Conservation (phyloP, 2,113 vertebrate species). For the Bothrops jararaca region DNA sequence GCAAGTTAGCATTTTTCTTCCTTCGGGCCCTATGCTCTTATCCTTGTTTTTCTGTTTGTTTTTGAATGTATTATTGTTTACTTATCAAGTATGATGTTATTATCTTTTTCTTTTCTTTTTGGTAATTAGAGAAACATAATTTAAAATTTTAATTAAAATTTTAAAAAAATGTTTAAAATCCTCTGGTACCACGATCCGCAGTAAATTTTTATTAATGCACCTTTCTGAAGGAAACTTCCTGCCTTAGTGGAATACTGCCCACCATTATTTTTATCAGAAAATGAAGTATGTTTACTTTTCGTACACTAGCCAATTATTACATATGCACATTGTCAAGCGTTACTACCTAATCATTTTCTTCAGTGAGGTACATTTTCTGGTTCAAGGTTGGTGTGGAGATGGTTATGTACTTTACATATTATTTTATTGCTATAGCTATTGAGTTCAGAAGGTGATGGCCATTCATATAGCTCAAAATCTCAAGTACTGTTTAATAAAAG, state of each 20-base stretch:
- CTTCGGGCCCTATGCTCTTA: not conserved
- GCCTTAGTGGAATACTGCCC: not conserved
- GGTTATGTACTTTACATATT: not conserved
- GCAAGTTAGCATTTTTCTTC: not conserved
- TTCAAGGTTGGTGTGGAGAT: not conserved
- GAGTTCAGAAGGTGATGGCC: not conserved
- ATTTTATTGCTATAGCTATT: not conserved
- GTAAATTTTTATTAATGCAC: not conserved
- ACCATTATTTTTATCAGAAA: not conserved
- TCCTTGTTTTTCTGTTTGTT: not conserved
- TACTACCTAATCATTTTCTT: not conserved
- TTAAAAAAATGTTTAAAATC: not conserved
- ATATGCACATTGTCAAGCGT: not conserved
- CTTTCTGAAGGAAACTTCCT: not conserved
- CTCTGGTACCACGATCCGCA: not conserved
- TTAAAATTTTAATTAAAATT: not conserved
- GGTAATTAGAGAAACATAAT: not conserved
- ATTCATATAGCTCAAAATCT: not conserved
- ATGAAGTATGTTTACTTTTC: not conserved
- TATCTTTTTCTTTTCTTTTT: not conserved
- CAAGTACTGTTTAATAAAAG: not conserved
- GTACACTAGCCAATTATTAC: not conserved
- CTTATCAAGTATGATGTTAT: not conserved
- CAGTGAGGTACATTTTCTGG: not conserved
- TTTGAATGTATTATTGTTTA: not conserved